These are phyloP conservation scores for Drosophila quadrilineata DNA, from an alignment of 1,140 invertebrate species.

Conservation along the genomic window DNA sequence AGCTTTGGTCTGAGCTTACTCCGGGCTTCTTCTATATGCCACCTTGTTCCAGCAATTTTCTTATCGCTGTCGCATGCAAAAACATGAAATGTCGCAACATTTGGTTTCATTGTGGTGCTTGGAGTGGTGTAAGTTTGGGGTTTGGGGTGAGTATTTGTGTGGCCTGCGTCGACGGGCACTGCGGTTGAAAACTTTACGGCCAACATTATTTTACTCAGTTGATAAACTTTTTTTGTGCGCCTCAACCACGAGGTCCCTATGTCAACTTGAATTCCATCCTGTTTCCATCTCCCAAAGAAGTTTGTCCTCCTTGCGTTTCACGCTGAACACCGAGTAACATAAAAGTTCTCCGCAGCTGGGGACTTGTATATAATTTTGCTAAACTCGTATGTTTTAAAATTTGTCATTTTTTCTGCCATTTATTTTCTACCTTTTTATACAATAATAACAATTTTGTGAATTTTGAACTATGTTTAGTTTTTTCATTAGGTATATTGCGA, in stretches of 20 bases:
- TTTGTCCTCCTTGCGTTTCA: constrained; percentile 13
- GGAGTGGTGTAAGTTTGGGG: not conserved
- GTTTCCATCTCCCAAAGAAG: constrained; percentile 11
- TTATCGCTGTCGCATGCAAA: constrained; percentile 17
- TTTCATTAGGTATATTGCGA: too few species aligned
- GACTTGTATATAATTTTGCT: constrained; percentile 32
- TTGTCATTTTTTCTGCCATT: constrained; percentile 56
- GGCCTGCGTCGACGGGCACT: constrained; percentile 52
- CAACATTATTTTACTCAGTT: constrained; percentile 79
- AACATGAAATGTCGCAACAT: constrained; percentile 69
- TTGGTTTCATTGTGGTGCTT: constrained; percentile 69
- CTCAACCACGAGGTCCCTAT: constrained; percentile 9
- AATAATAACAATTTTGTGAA: constrained; percentile 46
- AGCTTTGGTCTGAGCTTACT: constrained; percentile 25
- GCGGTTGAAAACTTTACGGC: constrained; percentile 72
- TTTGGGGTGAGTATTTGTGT: constrained; percentile 3
- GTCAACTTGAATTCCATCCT: not conserved
- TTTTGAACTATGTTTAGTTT: constrained; percentile 37
- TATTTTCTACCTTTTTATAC: constrained; percentile 37
- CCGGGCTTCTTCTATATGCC: not conserved
- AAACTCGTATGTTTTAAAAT: constrained; percentile 57
- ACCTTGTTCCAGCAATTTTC: not conserved
- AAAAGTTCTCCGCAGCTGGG: not conserved
- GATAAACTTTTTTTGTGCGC: constrained; percentile 70
- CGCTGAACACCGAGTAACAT: constrained; percentile 12